Conservation (phyloP, 2,888 invertebrate species). For the Apamea anceps region DNA sequence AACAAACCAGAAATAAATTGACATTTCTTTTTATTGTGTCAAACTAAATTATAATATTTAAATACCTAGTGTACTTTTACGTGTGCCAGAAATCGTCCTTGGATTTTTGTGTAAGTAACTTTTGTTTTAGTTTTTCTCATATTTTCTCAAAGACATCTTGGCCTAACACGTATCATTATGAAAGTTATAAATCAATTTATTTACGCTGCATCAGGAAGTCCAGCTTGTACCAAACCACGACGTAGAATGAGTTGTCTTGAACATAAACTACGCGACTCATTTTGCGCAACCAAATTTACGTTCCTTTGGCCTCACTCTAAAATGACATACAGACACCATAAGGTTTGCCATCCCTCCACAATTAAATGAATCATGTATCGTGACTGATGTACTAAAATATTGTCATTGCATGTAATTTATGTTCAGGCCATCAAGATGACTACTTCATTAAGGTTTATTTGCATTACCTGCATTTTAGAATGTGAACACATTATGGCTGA, state of each 20-base stretch:
- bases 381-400: conserved; percentile 22
- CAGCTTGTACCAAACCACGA: too few relatives aligned
- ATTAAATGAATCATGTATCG: conserved; percentile 31
- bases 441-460: conserved; percentile 40
- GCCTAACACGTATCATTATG: neutral
- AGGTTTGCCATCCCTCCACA: conserved; percentile 3
- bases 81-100: neutral
- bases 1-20: neutral
- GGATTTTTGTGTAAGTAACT: too few relatives aligned
- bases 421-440: conserved; percentile 19
- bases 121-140: too few relatives aligned
- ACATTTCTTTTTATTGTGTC: neutral
- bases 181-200: neutral
- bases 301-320: neutral
- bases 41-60: neutral
- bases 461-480: conserved; percentile 13
- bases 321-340: neutral
- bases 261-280: neutral
- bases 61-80: too few relatives aligned
- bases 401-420: conserved; percentile 25
- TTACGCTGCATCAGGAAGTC: neutral
- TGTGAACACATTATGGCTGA: conserved; percentile 1
- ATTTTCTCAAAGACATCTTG: too few relatives aligned
- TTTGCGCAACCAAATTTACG: neutral
- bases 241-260: neutral